Percentiles rank a stretch among this genome's conserved stretches.
phyloP scores from a whole-genome alignment of 2,113 vertebrate species.

The Megalops atlanticus region DNA sequence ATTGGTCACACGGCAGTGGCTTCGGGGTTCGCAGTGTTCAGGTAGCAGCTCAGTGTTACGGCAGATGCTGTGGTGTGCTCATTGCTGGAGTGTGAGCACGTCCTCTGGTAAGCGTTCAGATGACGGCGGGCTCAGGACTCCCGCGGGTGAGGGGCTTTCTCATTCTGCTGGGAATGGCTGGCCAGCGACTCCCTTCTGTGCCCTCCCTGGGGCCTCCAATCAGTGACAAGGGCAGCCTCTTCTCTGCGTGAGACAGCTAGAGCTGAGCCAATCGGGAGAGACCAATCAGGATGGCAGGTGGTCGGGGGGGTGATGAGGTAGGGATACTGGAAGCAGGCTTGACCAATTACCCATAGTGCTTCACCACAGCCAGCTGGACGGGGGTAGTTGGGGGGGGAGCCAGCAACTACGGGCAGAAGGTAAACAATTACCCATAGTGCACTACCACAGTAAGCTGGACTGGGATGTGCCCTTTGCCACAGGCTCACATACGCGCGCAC shows the following conservation, averaged over 20 bases:
- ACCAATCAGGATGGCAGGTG: background rate
- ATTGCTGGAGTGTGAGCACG: background rate
- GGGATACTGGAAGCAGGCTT: background rate
- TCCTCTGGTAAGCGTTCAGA: background rate
- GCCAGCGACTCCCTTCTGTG: conserved; percentile 62
- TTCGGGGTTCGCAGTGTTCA: too few species aligned
- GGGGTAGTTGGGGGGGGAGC: too few species aligned
- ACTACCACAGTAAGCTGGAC: background rate
- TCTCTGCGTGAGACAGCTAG: conserved; percentile 66
- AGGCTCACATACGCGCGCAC: conserved; percentile 54
- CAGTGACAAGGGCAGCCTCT: conserved; percentile 51
- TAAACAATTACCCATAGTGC: background rate
- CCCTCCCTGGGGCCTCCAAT: conserved; percentile 59
- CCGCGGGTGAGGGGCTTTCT: background rate
- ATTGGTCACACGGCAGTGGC: too few species aligned
- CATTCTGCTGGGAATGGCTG: background rate
- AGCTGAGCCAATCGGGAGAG: conserved; percentile 41
- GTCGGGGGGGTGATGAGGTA: too few species aligned
- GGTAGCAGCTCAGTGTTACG: conserved; percentile 52
- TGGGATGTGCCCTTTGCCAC: background rate
- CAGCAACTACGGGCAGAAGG: background rate
- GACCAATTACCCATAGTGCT: conserved; percentile 4
- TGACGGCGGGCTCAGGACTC: background rate
- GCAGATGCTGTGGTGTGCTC: background rate
- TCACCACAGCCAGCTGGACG: background rate